Conservation (phyloP, 2,888 invertebrate species). For the Gonocerus acuteangulatus region DNA sequence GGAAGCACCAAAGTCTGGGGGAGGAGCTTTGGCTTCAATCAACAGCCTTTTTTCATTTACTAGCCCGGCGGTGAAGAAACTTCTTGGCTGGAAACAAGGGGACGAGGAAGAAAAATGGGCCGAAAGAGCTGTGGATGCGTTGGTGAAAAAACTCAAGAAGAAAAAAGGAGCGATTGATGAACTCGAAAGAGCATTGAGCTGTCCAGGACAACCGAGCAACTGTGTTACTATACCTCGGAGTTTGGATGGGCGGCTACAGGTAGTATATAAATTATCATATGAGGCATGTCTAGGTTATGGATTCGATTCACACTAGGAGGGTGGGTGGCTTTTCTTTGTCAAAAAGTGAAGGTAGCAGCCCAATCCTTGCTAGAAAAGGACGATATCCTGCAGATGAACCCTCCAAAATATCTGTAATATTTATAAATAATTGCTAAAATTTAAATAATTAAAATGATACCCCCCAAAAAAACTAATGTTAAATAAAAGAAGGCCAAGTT, state of each 20-base stretch:
- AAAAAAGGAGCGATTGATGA: constrained; percentile 92
- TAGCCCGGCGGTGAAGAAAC: constrained; percentile 88
- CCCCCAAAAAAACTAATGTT: too few relatives aligned
- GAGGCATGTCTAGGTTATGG: too few relatives aligned
- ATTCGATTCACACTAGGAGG: too few relatives aligned
- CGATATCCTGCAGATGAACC: too few relatives aligned
- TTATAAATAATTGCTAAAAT: too few relatives aligned
- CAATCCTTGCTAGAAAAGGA: too few relatives aligned
- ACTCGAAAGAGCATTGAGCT: constrained; percentile 82
- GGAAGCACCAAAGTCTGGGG: constrained; percentile 67
- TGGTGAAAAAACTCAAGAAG: constrained; percentile 93
- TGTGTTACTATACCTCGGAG: constrained; percentile 98
- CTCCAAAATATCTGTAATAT: too few relatives aligned
- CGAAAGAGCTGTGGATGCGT: constrained; percentile 92
- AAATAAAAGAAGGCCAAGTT: too few relatives aligned
- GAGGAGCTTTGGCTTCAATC: constrained; percentile 81
- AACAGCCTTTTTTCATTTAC: constrained; percentile 94
- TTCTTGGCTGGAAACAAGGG: constrained; percentile 94
- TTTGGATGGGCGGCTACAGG: constrained; percentile 90
- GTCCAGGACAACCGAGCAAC: constrained; percentile 88
- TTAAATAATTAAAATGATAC: too few relatives aligned
- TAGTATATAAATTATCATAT: constrained; percentile 47
- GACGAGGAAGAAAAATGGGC: constrained; percentile 99
- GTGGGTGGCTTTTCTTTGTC: too few relatives aligned
- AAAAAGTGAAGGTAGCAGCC: too few relatives aligned